Percentiles rank a stretch among this genome's conserved stretches.
phyloP scores from a whole-genome alignment of 1,140 invertebrate genomes.

The Bactericera cockerelli region DNA sequence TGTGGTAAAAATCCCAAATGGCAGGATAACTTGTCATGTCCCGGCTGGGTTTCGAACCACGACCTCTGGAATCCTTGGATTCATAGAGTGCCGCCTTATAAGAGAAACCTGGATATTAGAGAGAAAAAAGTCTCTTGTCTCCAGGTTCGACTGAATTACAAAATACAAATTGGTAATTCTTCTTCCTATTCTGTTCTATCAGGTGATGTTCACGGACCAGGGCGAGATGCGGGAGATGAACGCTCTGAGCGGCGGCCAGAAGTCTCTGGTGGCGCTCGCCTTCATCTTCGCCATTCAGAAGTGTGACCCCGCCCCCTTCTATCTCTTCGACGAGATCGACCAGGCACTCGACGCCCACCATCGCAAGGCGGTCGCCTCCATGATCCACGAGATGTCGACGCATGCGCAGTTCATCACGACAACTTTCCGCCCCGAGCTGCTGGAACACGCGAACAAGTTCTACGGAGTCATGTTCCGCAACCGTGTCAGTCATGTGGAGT shows the following conservation, averaged over 20 bases:
- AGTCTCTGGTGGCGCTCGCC: constrained; percentile 91
- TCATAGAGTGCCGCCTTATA: too few species aligned
- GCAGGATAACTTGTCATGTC: too few species aligned
- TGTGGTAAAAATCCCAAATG: too few species aligned
- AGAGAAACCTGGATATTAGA: too few species aligned
- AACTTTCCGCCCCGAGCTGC: constrained; percentile 91
- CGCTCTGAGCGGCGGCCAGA: constrained; percentile 96
- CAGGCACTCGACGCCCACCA: constrained; percentile 94
- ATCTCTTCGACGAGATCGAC: constrained; percentile 99
- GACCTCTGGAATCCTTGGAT: too few species aligned
- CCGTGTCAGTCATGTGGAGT: constrained; percentile 80
- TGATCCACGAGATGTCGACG: constrained; percentile 92
- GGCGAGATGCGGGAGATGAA: constrained; percentile 99
- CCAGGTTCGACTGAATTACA: too few species aligned
- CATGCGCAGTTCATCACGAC: constrained; percentile 99
- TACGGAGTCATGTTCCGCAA: constrained; percentile 98
- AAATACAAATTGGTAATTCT: too few species aligned
- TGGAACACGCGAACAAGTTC: constrained; percentile 97
- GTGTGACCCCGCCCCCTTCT: constrained; percentile 98
- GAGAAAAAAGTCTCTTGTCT: too few species aligned
- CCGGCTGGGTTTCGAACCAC: too few species aligned
- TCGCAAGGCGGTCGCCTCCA: constrained; percentile 92
- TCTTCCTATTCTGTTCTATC: too few species aligned
- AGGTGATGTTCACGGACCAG: constrained; percentile 54
- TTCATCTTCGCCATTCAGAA: constrained; percentile 99